Base-by-base conservation (phyloP, 1,140 invertebrate genomes). In the Euwallacea similis region DNA sequence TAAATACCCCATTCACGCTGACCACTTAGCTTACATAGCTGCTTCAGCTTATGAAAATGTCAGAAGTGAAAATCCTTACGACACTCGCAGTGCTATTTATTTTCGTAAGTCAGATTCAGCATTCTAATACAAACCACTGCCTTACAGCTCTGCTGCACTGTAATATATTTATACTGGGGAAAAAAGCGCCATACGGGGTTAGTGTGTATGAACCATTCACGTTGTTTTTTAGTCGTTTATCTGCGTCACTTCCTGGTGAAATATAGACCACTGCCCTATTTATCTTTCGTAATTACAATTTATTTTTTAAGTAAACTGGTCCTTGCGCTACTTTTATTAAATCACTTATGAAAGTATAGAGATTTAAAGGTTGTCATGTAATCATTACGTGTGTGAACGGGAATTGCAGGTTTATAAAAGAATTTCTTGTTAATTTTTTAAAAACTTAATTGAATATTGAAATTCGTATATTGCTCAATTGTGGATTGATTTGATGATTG, bases 1-100 rank as follows among this genome's bases (percentile, higher is more conserved):
- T 69, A 69, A 69, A 69, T 69, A 62, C 67, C 43, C 59, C 56
- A 62, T 69, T 69, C 67, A 69, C 67, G 58, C 58, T 69, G 67
- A 69, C 67, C 67, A 69, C 58, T 69, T 69, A 69, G 67, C 67
- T 69, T 69, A 69, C 67, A 69, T 69, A 62, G 58, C 67, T 62
- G 67, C 58, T 69, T 69, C 50, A 59, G 53, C 67, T 58, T 47
- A 69, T 69, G 67, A 69, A 69, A 69, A 69, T 69, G 67, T 58
- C 58, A 69, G 67, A 69, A 61, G 67, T 69, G 67, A 61, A 69
- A 69, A 69, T 69, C 67, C 67, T 69, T 69, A 55, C 67, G 67
- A 46, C 43, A 44, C 58, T 13, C 13, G 58, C n/a, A 11, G 15
- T 44, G 66, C 67, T 69, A 69, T 69, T 69, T 69, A 69, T 69